These are phyloP conservation scores for Platypus cylindrus DNA, from an alignment of 2,888 invertebrate species.

Conservation along the genomic window DNA sequence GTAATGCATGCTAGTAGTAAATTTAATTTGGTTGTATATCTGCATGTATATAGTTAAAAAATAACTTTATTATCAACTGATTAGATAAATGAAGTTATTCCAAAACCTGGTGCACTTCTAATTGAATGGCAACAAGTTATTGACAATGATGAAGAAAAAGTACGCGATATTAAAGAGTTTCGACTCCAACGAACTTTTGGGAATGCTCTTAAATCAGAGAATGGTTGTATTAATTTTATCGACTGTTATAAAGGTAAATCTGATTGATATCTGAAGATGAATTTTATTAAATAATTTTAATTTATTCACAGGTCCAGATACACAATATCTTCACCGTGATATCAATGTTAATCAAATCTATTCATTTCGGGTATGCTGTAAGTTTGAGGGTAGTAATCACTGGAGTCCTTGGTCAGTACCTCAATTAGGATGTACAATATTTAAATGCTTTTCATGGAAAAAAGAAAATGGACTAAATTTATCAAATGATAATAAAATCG, in stretches of 20 bases:
- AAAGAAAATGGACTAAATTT: constrained; percentile 28
- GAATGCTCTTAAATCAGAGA: constrained; percentile 27
- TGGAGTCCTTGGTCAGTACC: constrained; percentile 44
- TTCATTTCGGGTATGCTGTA: constrained; percentile 42
- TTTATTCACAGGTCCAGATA: constrained; percentile 32
- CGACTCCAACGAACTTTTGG: constrained; percentile 36
- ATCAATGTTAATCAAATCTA: constrained; percentile 36
- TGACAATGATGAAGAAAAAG: constrained; percentile 31
- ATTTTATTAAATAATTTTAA: constrained; percentile 2
- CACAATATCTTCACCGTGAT: constrained; percentile 37
- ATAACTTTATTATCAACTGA: no score
- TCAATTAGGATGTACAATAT: constrained; percentile 35
- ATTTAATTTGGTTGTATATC: no score
- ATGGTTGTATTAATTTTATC: constrained; percentile 27
- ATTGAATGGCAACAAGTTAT: constrained; percentile 39
- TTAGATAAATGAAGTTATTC: constrained; percentile 37
- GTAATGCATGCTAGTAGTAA: no score
- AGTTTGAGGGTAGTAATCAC: constrained; percentile 32
- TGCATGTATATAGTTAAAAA: no score
- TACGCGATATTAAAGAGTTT: constrained; percentile 36
- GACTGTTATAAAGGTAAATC: constrained; percentile 34
- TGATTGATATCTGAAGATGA: constrained; percentile 1
- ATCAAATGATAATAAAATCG: constrained; percentile 39
- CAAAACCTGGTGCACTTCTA: constrained; percentile 41
- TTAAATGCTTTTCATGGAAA: constrained; percentile 40